A percentile compares a stretch with the other conserved stretches of the same genome.
phyloP scores from a whole-genome alignment of 2,888 invertebrate species.

The Cabera pusaria region DNA sequence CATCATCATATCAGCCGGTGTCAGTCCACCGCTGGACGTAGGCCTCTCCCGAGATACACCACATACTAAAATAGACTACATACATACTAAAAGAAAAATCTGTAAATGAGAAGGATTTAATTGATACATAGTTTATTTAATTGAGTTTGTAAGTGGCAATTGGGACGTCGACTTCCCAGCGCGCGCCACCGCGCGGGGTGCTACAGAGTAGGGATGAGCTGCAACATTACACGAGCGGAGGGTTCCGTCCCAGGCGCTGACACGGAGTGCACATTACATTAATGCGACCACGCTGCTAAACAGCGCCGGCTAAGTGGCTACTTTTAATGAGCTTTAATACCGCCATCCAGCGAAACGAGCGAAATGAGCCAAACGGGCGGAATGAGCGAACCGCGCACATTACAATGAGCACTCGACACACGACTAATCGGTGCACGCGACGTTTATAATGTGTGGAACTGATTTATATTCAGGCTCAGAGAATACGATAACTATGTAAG shows the following conservation, averaged over 20 bases:
- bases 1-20: too few relatives aligned
- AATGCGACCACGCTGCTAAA: conserved; percentile 14
- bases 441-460: conserved; percentile 29
- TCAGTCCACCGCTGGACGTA: too few relatives aligned
- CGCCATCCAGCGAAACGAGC: conserved; percentile 15
- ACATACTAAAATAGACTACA: too few relatives aligned
- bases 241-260: conserved; percentile 3
- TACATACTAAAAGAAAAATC: too few relatives aligned
- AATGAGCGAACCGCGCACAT: conserved; percentile 21
- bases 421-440: conserved; percentile 32
- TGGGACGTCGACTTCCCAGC: too few relatives aligned
- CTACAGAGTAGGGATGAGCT: too few relatives aligned
- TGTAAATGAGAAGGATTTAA: too few relatives aligned
- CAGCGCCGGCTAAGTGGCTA: conserved; percentile 16
- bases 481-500: background rate
- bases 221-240: conserved; percentile 3
- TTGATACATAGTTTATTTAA: too few relatives aligned
- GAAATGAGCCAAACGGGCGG: conserved; percentile 14
- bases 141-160: too few relatives aligned
- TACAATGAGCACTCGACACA: conserved; percentile 28
- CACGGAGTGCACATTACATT: conserved; percentile 17
- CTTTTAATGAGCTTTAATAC: conserved; percentile 22
- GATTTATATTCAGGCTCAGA: conserved; percentile 17
- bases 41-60: too few relatives aligned
- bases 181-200: too few relatives aligned